Base-by-base conservation (phyloP, 2,888 invertebrate species). In the Ophion slaviceki region DNA sequence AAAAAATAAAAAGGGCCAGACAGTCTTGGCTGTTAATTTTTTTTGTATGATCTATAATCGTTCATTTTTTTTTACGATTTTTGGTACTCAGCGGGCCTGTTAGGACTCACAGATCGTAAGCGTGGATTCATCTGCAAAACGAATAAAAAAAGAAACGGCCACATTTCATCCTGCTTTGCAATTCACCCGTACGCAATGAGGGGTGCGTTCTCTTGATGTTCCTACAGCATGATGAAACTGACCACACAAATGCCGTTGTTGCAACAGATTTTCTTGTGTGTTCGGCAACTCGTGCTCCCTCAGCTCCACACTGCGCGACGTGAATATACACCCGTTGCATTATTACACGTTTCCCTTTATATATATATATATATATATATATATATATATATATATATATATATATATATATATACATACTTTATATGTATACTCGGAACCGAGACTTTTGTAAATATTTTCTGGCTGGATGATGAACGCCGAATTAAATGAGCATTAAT, bases 401-500 rank as follows among this genome's bases (percentile, higher is more conserved):
- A 32, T n/a, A n/a, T n/a, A n/a, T n/a, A n/a, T 45, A 45, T 40
- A 36, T 75, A 24, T 32, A 61, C 62, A 57, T 32, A 47, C 3
- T 32, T 32, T 70, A 57, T 66, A 20, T 57, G 20, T 57, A 70
- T 77, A 67, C 28, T 53, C 59, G 40, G 59, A 36, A 76, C 66
- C 57, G 75, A 72, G 83, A 90, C 90, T 91, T 92, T 90, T 90
- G 92, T 91, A 91, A 92, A 92, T 92, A 92, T 92, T 91, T 85
- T 91, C 89, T 90, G 89, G 88, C 89, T 84, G 89, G 90, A 92
- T 93, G 92, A 93, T 92, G 91, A 91, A 93, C 92, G 90, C 92
- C 91, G 91, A 92, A 92, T 93, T 92, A 92, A 93, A 92, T 90
- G 92, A 91, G 92, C 92, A 93, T 93, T 93, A 93, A 93, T 93